Evolutionary conservation across 2,888 invertebrate genomes (phyloP).

Genomic region (Xiphydria camelus): DNA sequence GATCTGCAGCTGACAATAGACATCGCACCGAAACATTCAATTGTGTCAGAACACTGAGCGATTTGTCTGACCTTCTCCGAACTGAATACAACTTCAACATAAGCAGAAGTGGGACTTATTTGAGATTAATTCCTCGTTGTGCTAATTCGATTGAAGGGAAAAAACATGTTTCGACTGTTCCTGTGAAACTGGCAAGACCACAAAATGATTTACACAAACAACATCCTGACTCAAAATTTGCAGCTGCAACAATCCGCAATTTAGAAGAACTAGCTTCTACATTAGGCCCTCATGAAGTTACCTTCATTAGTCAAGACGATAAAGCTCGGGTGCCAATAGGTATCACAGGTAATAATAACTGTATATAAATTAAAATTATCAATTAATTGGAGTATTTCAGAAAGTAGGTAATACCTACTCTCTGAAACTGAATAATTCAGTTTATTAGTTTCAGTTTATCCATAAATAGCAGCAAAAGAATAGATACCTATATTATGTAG

Average conservation of each 20-base stretch:
- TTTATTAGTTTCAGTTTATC: too few species aligned
- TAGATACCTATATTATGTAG: too few species aligned
- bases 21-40: constrained; percentile 28
- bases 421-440: too few species aligned
- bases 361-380: too few species aligned
- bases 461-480: too few species aligned
- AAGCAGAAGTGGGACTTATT: constrained; percentile 28
- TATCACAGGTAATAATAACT: too few species aligned
- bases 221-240: constrained; percentile 38
- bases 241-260: constrained; percentile 30
- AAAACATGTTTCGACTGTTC: constrained; percentile 34
- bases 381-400: too few species aligned
- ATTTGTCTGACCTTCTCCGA: constrained; percentile 17
- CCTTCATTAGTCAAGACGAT: constrained; percentile 24
- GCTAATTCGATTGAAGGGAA: constrained; percentile 30
- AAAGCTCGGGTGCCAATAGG: constrained; percentile 38
- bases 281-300: constrained; percentile 25
- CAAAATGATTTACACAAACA: constrained; percentile 23
- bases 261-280: constrained; percentile 30
- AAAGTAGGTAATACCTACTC: too few species aligned
- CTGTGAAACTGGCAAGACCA: constrained; percentile 27
- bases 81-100: constrained; percentile 25
- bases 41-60: constrained; percentile 24
- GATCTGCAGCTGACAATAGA: constrained; percentile 30
- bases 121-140: constrained; percentile 29